Base-by-base conservation (phyloP, 2,797 vertebrate genomes). In the Tapera naevia region DNA sequence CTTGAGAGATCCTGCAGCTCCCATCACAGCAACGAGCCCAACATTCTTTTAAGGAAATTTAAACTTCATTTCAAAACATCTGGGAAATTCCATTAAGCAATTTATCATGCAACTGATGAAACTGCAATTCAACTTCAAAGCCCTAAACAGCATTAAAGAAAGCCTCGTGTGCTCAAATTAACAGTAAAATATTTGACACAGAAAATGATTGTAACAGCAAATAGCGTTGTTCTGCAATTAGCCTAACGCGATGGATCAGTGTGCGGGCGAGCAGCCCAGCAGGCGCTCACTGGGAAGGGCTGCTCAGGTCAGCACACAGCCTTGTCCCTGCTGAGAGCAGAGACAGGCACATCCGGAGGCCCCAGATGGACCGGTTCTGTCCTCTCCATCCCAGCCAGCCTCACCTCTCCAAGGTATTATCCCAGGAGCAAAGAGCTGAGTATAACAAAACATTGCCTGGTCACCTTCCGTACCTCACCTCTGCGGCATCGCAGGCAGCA, bases 51-150 rank as follows among this genome's bases (percentile, higher is more conserved):
- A 80, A 78, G 92, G 91, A 95, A 93, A 86, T 17, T 92, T 21
- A 73, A 93, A 87, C 79, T 56, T 85, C 51, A 89, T 96, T 95
- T 94, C 50, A 94, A 93, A 95, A 89, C 95, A 88, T 78, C 89
- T 93, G 92, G 95, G 91, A 93, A 86, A 89, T 92, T 89, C 92
- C 86, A 73, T 86, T 93, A 90, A 93, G 91, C 39, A 83, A 94
- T 97, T 96, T 95, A 94, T 86, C 86, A 72, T 78, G 80, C 94
- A 95, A 71, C 92, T 94, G 97, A 96, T 96, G 94, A 95, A 96
- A 79, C 89, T 62, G 80, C 93, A 93, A 89, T 96, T 96, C 94
- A 92, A 97, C 94, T 94, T 84, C 88, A 70, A 89, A 94, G 95
- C 94, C 73, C 89, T 46, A 78, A 82, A 89, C 57, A 91, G 83